Evolutionary conservation across 2,888 invertebrate species (phyloP), one percentile per base, ranked within the genome.

Genomic region (Standfussiana lucernea): DNA sequence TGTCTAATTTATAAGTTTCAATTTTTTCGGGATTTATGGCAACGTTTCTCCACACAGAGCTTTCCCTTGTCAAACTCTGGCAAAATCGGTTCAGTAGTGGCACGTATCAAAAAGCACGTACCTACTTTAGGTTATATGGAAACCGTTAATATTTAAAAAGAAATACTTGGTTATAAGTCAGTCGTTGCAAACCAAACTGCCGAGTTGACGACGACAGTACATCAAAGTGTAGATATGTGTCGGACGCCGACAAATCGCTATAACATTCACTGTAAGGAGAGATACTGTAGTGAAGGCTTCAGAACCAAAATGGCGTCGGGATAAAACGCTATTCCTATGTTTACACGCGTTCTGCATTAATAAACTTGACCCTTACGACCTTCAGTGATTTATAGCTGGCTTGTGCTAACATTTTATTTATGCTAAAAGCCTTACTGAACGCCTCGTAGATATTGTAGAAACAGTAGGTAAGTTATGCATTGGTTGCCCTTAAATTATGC

Each of bases 201-300:
- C 8, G n/a, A 35, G 66, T 74, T 89, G 86, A 72, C 37, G 61
- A 66, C 88, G 91, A 93, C 82, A 89, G 92, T 95, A 93, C 92
- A 92, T 94, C 92, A 94, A 93, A 93, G 92, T 91, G 92, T 92
- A 94, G 94, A 94, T 94, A 94, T 91, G 92, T 94, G 90, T 92
- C 92, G 92, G 95, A 93, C 93, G 93, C 90, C 93, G 95, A 96
- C 96, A 96, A 96, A 96, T 96, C 93, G 95, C 90, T 95, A 91
- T 93, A 91, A 91, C 92, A 93, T 93, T 94, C 93, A 90, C 94
- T 94, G 47, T n/a, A 93, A 91, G 89, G 88, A 92, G 93, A 92
- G 94, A 95, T 95, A 95, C 91, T 88, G 83, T n/a, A 67, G 85
- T 86, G 90, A 88, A 86, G 88, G 85, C 86, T 88, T 69, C 67